phyloP scores from a whole-genome alignment of 2,113 vertebrate genomes.

The Callopanchax toddi region DNA sequence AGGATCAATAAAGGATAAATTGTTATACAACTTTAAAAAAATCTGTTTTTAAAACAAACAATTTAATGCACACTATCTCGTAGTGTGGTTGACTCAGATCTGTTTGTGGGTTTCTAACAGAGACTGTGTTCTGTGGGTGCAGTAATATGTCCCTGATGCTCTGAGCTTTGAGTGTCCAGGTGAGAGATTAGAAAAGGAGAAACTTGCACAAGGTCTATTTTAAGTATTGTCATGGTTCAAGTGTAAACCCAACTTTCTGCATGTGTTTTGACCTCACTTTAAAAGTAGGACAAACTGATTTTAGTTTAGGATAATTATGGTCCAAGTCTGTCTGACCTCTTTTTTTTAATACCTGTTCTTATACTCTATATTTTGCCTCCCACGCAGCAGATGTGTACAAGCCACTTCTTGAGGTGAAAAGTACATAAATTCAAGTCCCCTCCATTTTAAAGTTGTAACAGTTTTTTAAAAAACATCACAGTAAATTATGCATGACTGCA shows the following conservation, averaged over 20 bases:
- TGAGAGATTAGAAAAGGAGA: background rate
- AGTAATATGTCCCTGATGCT: background rate
- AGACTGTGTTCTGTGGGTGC: no score
- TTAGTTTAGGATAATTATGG: background rate
- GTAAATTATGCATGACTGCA: slow-evolving; percentile 64
- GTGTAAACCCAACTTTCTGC: slow-evolving; percentile 2
- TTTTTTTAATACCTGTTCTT: slow-evolving; percentile 26
- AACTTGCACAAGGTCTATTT: background rate
- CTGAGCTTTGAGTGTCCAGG: background rate
- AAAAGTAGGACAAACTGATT: background rate
- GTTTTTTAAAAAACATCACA: slow-evolving; percentile 42
- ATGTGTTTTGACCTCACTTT: slow-evolving; percentile 13
- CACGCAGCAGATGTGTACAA: slow-evolving; percentile 16
- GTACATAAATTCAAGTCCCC: slow-evolving; percentile 20
- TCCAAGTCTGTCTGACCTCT: slow-evolving; percentile 18
- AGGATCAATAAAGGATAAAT: no score
- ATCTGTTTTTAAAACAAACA: no score
- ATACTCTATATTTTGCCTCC: slow-evolving; percentile 10
- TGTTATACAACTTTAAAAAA: no score
- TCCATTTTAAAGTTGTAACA: slow-evolving; percentile 37
- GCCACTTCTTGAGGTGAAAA: slow-evolving; percentile 33
- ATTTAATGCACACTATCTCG: no score
- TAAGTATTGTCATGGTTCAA: background rate
- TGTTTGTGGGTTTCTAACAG: no score
- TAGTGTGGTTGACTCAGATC: no score